A percentile compares a stretch with the other conserved stretches of the same genome.
Evolutionary conservation across 64 coral and sea anemone species (phyloP).

Genomic region (Astreopora myriophthalma): DNA sequence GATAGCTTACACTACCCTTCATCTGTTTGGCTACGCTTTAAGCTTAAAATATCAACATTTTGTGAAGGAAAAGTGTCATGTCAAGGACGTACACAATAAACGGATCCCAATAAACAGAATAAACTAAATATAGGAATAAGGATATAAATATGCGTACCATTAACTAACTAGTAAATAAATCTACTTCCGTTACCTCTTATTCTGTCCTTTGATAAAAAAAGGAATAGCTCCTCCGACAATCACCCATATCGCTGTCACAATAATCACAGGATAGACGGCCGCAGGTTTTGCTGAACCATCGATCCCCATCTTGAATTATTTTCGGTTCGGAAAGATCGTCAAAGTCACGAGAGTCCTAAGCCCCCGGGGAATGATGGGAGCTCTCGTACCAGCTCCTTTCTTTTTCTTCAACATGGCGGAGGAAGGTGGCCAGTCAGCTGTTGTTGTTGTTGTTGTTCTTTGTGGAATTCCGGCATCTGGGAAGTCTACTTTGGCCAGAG

Average conservation of each 20-base stretch:
- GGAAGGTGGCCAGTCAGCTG: neutral
- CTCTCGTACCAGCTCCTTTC: neutral
- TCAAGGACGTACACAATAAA: too few species aligned
- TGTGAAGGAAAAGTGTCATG: too few species aligned
- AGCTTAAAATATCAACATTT: too few species aligned
- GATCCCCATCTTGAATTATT: constrained; percentile 82
- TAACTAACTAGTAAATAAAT: too few species aligned
- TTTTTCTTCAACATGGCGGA: constrained; percentile 56
- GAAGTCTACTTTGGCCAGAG: constrained; percentile 69
- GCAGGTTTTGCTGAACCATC: constrained; percentile 39
- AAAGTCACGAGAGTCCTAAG: constrained; percentile 6
- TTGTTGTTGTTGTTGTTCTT: constrained; percentile 69
- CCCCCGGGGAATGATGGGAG: neutral
- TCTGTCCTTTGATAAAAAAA: constrained; percentile 88
- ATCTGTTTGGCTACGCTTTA: too few species aligned
- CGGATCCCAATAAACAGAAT: too few species aligned
- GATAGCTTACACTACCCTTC: too few species aligned
- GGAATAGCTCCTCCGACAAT: constrained; percentile 86
- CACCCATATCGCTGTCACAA: constrained; percentile 87
- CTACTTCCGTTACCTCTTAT: constrained; percentile 82
- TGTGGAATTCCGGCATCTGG: constrained; percentile 86
- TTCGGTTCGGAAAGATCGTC: neutral
- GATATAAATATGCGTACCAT: too few species aligned
- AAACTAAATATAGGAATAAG: too few species aligned
- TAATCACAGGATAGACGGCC: constrained; percentile 80